A percentile compares a stretch with the other conserved stretches of the same genome.
Evolutionary conservation across 2,797 vertebrate genomes (phyloP).

Genomic region (Lithobates pipiens): DNA sequence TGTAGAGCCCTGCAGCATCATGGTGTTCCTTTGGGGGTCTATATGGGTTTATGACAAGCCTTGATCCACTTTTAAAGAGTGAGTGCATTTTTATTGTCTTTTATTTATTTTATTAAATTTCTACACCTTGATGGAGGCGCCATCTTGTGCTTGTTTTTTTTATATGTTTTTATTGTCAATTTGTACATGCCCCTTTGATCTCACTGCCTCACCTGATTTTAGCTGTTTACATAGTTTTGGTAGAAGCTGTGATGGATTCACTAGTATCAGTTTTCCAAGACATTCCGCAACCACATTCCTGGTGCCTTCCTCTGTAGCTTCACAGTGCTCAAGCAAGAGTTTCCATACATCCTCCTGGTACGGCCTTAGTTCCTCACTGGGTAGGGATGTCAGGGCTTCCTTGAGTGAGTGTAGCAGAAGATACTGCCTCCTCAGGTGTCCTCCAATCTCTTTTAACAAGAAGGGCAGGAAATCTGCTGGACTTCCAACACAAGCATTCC

Average conservation of each 20-base stretch:
- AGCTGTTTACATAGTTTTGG: constrained; percentile 87
- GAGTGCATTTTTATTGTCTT: too few species aligned
- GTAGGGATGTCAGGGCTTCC: constrained; percentile 87
- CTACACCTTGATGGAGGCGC: too few species aligned
- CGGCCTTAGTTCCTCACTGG: constrained; percentile 79
- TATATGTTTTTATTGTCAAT: too few species aligned
- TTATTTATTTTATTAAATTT: too few species aligned
- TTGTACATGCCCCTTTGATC: background rate
- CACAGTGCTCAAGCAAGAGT: constrained; percentile 87
- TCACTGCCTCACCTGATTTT: constrained; percentile 77
- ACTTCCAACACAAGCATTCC: constrained; percentile 85
- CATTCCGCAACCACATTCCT: constrained; percentile 93
- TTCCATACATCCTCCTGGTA: constrained; percentile 91
- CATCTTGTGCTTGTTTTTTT: too few species aligned
- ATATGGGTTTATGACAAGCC: too few species aligned
- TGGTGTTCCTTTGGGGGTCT: too few species aligned
- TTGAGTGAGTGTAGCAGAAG: constrained; percentile 91
- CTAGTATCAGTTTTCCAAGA: constrained; percentile 87
- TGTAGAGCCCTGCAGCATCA: too few species aligned
- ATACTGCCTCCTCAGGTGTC: constrained; percentile 89
- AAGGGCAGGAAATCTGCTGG: constrained; percentile 89
- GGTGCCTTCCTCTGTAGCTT: constrained; percentile 89
- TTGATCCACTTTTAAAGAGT: too few species aligned
- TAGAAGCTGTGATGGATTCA: constrained; percentile 84
- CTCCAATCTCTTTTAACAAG: constrained; percentile 86